Conservation (phyloP, 2,888 invertebrate genomes). For the Agrilus cyanescens region DNA sequence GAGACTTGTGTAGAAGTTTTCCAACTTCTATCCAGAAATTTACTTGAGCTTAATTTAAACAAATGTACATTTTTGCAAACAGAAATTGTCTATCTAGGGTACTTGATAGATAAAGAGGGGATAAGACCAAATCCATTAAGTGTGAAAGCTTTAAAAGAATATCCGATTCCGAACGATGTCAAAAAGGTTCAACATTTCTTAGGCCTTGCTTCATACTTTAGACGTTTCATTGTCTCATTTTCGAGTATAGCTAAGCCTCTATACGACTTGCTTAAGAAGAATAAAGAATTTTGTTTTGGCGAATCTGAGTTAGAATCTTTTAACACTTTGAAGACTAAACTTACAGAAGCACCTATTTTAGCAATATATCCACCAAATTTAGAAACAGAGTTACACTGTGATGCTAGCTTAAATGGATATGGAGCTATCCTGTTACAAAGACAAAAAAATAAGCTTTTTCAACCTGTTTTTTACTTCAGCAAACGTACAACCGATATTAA, state of each 20-base stretch:
- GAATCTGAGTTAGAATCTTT: too few relatives aligned
- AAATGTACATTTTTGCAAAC: conserved; percentile 9
- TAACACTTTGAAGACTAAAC: too few relatives aligned
- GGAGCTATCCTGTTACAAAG: conserved; percentile 24
- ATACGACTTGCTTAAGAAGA: too few relatives aligned
- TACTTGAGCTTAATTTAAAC: conserved; percentile 7
- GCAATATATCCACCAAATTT: conserved; percentile 6
- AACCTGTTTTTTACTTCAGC: conserved; percentile 25
- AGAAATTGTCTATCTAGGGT: conserved; percentile 9
- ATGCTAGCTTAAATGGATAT: conserved; percentile 23
- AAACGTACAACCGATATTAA: conserved; percentile 21
- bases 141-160: too few relatives aligned
- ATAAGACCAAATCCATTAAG: conserved; percentile 5
- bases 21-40: conserved; percentile 2
- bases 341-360: conserved; percentile 14
- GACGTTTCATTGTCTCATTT: too few relatives aligned
- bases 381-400: conserved; percentile 25
- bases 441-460: conserved; percentile 10
- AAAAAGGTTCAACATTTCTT: too few relatives aligned
- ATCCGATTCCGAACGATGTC: too few relatives aligned
- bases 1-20: conserved; percentile 7
- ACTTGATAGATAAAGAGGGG: conserved; percentile 2
- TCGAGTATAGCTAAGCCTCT: too few relatives aligned
- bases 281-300: too few relatives aligned
- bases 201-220: too few relatives aligned